Percentiles rank a stretch among this genome's conserved stretches.
These are phyloP conservation scores for Xiphophorus couchianus DNA, from an alignment of 2,113 vertebrate species.

Conservation along the genomic window DNA sequence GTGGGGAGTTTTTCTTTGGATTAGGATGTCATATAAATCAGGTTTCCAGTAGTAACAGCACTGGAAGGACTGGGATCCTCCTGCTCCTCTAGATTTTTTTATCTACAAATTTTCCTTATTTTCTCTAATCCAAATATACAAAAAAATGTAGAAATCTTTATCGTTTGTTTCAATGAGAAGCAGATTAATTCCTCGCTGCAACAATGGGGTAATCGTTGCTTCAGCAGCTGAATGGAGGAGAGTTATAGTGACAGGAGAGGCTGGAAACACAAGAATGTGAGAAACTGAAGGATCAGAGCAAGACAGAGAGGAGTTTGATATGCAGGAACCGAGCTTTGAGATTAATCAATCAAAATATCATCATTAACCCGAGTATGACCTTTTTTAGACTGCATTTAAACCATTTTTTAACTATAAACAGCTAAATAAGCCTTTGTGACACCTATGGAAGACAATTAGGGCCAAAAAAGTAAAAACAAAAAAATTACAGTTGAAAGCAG, in stretches of 20 bases:
- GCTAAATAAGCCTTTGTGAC: not conserved
- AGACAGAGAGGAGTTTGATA: not conserved
- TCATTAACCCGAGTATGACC: not conserved
- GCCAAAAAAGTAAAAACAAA: no score
- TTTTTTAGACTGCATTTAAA: not conserved
- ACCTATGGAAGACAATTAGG: no score
- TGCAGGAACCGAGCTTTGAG: not conserved
- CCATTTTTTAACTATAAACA: no score
- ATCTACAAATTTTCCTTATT: not conserved
- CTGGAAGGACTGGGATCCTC: slow-evolving; percentile 24
- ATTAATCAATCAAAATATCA: not conserved
- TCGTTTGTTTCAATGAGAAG: slow-evolving; percentile 28
- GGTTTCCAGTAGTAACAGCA: slow-evolving; percentile 68
- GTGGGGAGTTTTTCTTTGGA: slow-evolving; percentile 47
- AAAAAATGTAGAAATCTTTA: not conserved
- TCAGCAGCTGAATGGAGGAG: slow-evolving; percentile 11
- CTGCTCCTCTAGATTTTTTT: slow-evolving; percentile 10
- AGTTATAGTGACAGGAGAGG: slow-evolving; percentile 44
- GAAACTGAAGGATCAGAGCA: slow-evolving; percentile 31
- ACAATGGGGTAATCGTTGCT: slow-evolving; percentile 67
- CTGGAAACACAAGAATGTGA: slow-evolving; percentile 35
- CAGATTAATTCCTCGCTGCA: slow-evolving; percentile 43
- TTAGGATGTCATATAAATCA: slow-evolving; percentile 72
- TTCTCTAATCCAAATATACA: not conserved
- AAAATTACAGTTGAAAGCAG: no score